These are phyloP conservation scores for Sparidentex hasta DNA, from an alignment of 2,797 vertebrate species.

Conservation along the genomic window DNA sequence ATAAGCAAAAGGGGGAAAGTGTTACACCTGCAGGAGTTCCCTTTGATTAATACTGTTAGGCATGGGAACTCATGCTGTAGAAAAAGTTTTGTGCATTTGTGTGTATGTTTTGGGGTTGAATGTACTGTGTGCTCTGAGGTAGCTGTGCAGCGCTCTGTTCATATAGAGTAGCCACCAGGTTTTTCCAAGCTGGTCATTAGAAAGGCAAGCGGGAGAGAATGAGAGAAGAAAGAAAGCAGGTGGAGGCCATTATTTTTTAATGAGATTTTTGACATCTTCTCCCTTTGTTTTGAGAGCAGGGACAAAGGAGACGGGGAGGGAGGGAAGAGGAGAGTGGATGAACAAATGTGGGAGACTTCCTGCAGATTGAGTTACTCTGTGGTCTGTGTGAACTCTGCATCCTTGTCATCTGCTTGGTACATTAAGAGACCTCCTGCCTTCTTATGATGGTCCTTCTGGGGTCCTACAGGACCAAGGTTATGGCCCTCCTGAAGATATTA, in stretches of 20 bases:
- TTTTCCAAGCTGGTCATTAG: slow-evolving; percentile 74
- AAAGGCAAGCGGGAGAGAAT: slow-evolving; percentile 71
- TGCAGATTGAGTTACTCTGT: slow-evolving; percentile 78
- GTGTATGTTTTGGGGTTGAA: slow-evolving; percentile 28
- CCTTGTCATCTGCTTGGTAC: slow-evolving; percentile 82
- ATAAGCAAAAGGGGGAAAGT: slow-evolving; percentile 7
- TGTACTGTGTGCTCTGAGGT: slow-evolving; percentile 17
- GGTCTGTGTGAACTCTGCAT: slow-evolving; percentile 74
- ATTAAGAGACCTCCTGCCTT: slow-evolving; percentile 79
- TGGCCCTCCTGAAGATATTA: slow-evolving; percentile 76
- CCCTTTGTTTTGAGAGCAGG: slow-evolving; percentile 71
- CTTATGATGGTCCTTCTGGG: slow-evolving; percentile 69
- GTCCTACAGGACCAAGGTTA: slow-evolving; percentile 83
- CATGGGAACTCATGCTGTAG: slow-evolving; percentile 31
- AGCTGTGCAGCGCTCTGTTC: slow-evolving; percentile 32
- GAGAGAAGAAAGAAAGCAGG: slow-evolving; percentile 71
- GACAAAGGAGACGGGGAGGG: slow-evolving; percentile 50
- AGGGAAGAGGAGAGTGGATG: slow-evolving; percentile 26
- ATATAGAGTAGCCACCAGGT: slow-evolving; percentile 48
- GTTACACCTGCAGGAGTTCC: slow-evolving; percentile 58
- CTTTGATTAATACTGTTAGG: slow-evolving; percentile 64
- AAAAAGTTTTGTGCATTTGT: slow-evolving; percentile 37
- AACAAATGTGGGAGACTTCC: slow-evolving; percentile 69
- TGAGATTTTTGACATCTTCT: slow-evolving; percentile 81
- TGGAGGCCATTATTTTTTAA: slow-evolving; percentile 84